Base-by-base conservation (phyloP, 1,140 invertebrate genomes). In the Drosophila parabipectinata region DNA sequence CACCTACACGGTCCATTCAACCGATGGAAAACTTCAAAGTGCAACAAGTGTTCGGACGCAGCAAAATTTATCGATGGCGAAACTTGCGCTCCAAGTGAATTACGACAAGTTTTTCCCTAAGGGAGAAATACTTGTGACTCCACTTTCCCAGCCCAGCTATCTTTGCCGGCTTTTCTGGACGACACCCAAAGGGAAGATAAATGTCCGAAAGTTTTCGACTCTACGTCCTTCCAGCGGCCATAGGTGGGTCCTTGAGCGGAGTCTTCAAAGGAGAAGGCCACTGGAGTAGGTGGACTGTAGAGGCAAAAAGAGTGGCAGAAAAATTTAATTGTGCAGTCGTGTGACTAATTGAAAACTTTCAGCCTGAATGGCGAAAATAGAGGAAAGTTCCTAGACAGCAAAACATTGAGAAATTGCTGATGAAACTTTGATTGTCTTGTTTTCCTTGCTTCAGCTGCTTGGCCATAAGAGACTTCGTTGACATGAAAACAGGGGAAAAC, bases 321-420 rank as follows among this genome's bases (percentile, higher is more conserved):
- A 73, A 79, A 88, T 83, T 88, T 88, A 87, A 87, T 87, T 87
- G 83, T 75, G 72, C 72, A 83, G 66, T 88, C 83, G 83, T 47
- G 60, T 88, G 83, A 73, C 78, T 87, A 87, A 87, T 87, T 87
- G 83, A 87, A 87, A 87, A 87, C 60, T 79, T 83, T 81, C 67
- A 76, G 77, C 64, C 82, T 82, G 44, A 58, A 61, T 56, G 57
- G 64, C 64, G 68, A 81, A 75, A 81, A 72, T 68, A 72, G 66
- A 52, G 78, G 53, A 81, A 78, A 72, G 67, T 81, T 72, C 10
- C 14, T 24, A 30, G 28, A 24, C 47, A 18, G 53, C 37, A 54
- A 53, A 58, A 41, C 61, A 54, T 50, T 54, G 53, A 55, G 41
- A 71, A 71, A 78, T 52, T 76, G 37, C 52, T 56, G 62, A 51